Conservation (phyloP, 2,797 vertebrate genomes). For the Champsocephalus esox region DNA sequence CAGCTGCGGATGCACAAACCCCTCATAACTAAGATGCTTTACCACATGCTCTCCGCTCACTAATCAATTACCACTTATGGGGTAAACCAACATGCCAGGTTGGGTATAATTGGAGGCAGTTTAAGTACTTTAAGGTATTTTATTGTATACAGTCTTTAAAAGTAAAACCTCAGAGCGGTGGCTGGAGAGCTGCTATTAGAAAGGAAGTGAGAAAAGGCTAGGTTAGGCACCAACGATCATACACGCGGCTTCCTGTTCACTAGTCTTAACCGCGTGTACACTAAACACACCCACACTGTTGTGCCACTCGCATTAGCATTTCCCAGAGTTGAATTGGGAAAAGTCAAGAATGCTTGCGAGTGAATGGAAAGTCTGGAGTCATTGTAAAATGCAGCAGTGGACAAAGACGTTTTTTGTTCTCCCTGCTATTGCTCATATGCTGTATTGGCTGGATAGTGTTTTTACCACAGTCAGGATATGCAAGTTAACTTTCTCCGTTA, state of each 20-base stretch:
- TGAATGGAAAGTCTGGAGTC: constrained; percentile 53
- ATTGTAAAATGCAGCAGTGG: constrained; percentile 33
- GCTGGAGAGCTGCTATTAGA: constrained; percentile 49
- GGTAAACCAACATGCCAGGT: constrained; percentile 32
- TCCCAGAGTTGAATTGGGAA: constrained; percentile 60
- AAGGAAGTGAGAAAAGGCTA: constrained; percentile 21
- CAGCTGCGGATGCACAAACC: constrained; percentile 25
- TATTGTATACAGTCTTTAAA: constrained; percentile 42
- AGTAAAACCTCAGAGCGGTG: constrained; percentile 21
- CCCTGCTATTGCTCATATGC: constrained; percentile 11
- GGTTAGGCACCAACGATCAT: constrained; percentile 50
- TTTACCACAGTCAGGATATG: constrained; percentile 38
- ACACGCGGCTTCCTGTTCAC: constrained; percentile 70
- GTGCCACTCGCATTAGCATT: constrained; percentile 54
- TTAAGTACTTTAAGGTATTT: constrained; percentile 46
- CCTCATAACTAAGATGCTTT: constrained; percentile 13
- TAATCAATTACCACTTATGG: constrained; percentile 30
- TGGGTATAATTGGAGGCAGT: constrained; percentile 21
- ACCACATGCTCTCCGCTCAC: constrained; percentile 5
- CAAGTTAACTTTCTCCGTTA: constrained; percentile 53
- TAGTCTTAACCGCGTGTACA: constrained; percentile 53
- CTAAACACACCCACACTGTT: constrained; percentile 62
- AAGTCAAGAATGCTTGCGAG: constrained; percentile 67
- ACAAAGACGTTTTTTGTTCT: background rate
- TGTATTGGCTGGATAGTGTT: constrained; percentile 13